Base-by-base conservation (phyloP, 2,888 invertebrate species). In the Oligia latruncula region DNA sequence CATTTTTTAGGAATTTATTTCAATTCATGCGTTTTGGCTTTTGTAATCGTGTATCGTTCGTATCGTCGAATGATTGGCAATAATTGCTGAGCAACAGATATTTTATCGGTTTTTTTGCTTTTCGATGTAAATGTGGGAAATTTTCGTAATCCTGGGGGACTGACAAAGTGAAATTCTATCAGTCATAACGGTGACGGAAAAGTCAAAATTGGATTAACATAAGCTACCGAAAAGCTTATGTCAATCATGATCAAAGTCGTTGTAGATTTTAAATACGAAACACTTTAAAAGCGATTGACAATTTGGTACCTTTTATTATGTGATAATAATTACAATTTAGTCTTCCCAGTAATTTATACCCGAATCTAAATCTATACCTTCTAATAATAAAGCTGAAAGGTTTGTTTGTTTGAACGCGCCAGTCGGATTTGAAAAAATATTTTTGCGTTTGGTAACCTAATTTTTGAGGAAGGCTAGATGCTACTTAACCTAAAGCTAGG, bases 1-100 rank as follows among this genome's bases (percentile, higher is more conserved):
- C 87, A 87, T 87, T 88, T 91, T 91, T 89, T 81, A 81, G 77
- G 84, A 90, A 88, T 92, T 89, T 89, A 90, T 90, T 87, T 87
- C 76, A 89, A 89, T 89, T 84, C 86, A 83, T 81, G 79, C 83
- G 83, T 88, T 89, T 88, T 84, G 84, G 87, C 82, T 86, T 82
- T 79, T 87, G 87, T 86, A 84, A 87, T 80, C 78, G 78, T 73
- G 43, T 82, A 81, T 86, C 83, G 79, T 82, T 85, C 60, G 40
- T 40, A 40, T 40, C 40, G 40, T 40, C 40, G 62, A 87, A 81
- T 84, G 77, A 85, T 87, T 81, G 74, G 49, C 77, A 72, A 74
- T 83, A 75, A 79, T 55, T 71, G 62, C 11, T 60, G 74, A 70
- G 49, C 17, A 64, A 60, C 43, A 73, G 46, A 73, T 77, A 75